These are phyloP conservation scores for Tamias sibiricus DNA, from an alignment of 2,113 vertebrate species.

Conservation along the genomic window DNA sequence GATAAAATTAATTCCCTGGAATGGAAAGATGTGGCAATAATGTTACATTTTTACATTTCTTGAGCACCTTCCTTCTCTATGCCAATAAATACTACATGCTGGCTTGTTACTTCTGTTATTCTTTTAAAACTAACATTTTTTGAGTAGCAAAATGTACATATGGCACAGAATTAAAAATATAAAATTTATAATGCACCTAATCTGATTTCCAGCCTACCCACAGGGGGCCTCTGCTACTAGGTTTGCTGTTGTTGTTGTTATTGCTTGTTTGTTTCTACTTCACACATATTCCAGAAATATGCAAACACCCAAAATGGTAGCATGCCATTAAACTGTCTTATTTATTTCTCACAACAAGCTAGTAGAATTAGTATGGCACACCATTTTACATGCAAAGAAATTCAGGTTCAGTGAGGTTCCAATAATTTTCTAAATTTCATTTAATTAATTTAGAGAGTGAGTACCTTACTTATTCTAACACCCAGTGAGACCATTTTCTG, in stretches of 20 bases:
- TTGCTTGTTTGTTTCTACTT: background rate
- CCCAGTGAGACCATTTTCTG: background rate
- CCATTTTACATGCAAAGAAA: background rate
- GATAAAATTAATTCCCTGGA: background rate
- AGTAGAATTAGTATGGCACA: background rate
- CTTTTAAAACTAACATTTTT: background rate
- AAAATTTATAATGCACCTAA: background rate
- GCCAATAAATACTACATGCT: background rate
- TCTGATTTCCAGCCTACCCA: background rate
- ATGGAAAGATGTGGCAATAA: background rate
- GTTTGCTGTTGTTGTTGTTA: background rate
- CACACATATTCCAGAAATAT: background rate
- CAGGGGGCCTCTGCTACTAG: background rate
- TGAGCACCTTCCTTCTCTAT: background rate
- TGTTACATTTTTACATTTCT: background rate
- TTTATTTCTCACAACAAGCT: background rate
- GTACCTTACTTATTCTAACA: background rate
- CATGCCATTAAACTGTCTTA: background rate
- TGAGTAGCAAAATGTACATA: background rate
- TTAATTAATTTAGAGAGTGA: slow-evolving; percentile 19
- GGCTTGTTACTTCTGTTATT: background rate
- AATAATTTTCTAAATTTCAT: slow-evolving; percentile 16
- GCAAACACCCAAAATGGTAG: background rate
- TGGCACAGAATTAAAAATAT: background rate
- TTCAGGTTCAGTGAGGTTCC: background rate